Evolutionary conservation across 1,140 invertebrate species (phyloP), one percentile per base, ranked within the genome.

Genomic region (Drosophila arawakana): DNA sequence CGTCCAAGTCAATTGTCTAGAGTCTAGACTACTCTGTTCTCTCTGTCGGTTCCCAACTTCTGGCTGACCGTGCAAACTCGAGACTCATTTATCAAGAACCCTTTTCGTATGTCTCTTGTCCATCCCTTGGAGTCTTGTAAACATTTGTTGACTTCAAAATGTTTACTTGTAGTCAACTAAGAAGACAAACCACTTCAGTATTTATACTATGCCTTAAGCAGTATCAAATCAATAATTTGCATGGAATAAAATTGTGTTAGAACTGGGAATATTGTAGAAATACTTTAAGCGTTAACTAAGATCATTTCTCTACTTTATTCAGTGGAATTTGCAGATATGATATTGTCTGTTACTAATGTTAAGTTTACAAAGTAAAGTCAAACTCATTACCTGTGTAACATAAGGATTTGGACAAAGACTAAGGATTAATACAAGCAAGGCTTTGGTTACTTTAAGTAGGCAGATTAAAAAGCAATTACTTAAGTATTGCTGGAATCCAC

Each of bases 1-100:
- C 68, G 52, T 34, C 73, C 34, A 18, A 41, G 30, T 57, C 50
- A 50, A 44, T 41, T 21, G 69, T 76, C 73, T 76, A 76, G 73
- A 72, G 25, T 30, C 73, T 18, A 74, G 50, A 35, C 50, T 46
- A 73, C 15, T 43, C 41, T 7, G 1, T 50, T 52, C 46, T 37
- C 39, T 35, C 39, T 7, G 13, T 43, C 41, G 15, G 7, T 50
- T 43, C n/a, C 52, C n/a, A 1, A 18, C 44, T 52, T 10, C n/a
- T 43, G 55, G 37, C 46, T 52, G 62, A 67, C 62, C 41, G 46
- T 15, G 49, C 49, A 47, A n/a, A 41, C 54, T 57, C 35, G 47
- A 63, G 35, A 34, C 59, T 49, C 49, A 30, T 54, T 41, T 34
- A n/a, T 55, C 39, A 54, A 9, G 10, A 47, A 10, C 34, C 46